Evolutionary conservation across 2,797 vertebrate genomes (phyloP), one percentile per base, ranked within the genome.

Genomic region (Phrynocephalus vlangalii): DNA sequence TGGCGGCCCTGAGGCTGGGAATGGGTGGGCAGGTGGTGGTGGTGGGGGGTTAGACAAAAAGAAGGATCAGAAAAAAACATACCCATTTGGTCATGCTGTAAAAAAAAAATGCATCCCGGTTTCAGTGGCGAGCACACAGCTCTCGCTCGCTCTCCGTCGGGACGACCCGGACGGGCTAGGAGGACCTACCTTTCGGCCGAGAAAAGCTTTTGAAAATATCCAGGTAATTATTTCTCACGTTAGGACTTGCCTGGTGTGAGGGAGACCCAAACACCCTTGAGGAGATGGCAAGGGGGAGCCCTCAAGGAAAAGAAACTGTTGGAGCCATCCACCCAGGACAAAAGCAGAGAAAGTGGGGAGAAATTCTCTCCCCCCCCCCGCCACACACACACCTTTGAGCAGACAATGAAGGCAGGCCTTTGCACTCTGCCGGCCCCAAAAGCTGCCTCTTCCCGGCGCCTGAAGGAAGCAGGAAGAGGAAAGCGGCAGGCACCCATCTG

Each of bases 111-210:
- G 30, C 16, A 6, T 15, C n/a, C 91, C 93, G 33, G 28, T 6
- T 60, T 94, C 90, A 90, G 94, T 90, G 89, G 15, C 2, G 82
- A 94, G 90, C 75, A 94, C 83, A 92, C 92, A 94, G 92, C 80
- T 95, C 89, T 84, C 79, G 92, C 83, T 95, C 89, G 83, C 79
- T 92, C 89, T 93, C 87, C 88, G 52, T 90, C 89, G 93, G 92
- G 95, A 92, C 44, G 95, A 92, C 48, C 88, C 13, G 18, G 94
- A 92, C 28, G 26, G 5, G 90, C 33, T 18, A 52, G 44, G 91
- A 92, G 86, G 95, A 94, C 22, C 95, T 94, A 94, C 89, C 90
- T 85, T 91, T 90, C 86, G 89, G 93, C 76, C 93, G 94, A 84
- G 87, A 85, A 94, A 82, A 89, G 92, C 84, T 77, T 44, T 89